These are phyloP conservation scores for Syngnathus scovelli DNA, from an alignment of 2,113 vertebrate species.

Conservation along the genomic window DNA sequence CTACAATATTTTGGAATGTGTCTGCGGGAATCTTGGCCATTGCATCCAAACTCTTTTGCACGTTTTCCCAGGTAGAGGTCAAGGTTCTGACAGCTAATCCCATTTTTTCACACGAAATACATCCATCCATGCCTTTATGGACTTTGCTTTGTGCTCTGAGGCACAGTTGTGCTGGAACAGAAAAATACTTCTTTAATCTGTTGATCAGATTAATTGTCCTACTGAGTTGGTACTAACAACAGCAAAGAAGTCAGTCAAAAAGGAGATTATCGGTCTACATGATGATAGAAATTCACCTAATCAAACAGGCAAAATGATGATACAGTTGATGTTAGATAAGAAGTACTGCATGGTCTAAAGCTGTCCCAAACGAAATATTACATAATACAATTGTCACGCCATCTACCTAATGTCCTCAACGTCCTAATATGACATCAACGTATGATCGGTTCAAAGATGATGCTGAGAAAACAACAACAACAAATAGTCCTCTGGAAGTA, in stretches of 20 bases:
- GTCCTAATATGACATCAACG: slow-evolving; percentile 15
- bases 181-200: background rate
- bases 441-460: slow-evolving; percentile 9
- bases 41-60: background rate
- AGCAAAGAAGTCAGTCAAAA: background rate
- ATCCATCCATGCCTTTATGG: background rate
- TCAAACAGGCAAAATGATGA: slow-evolving; percentile 25
- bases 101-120: background rate
- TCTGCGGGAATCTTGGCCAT: background rate
- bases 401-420: slow-evolving; percentile 2
- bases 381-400: slow-evolving; percentile 31
- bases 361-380: slow-evolving; percentile 19
- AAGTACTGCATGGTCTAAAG: slow-evolving; percentile 21
- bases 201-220: background rate
- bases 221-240: background rate
- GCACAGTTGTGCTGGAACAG: background rate
- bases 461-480: slow-evolving; percentile 2
- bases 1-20: background rate
- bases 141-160: background rate
- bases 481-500: slow-evolving; percentile 21
- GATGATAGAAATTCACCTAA: slow-evolving; percentile 22
- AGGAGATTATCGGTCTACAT: background rate
- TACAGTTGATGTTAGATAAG: slow-evolving; percentile 27
- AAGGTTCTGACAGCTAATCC: background rate
- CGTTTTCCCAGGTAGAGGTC: background rate